Percentiles rank a stretch among this genome's conserved stretches.
Conservation (phyloP, 2,888 invertebrate genomes). For the Gymnocheta viridis region DNA sequence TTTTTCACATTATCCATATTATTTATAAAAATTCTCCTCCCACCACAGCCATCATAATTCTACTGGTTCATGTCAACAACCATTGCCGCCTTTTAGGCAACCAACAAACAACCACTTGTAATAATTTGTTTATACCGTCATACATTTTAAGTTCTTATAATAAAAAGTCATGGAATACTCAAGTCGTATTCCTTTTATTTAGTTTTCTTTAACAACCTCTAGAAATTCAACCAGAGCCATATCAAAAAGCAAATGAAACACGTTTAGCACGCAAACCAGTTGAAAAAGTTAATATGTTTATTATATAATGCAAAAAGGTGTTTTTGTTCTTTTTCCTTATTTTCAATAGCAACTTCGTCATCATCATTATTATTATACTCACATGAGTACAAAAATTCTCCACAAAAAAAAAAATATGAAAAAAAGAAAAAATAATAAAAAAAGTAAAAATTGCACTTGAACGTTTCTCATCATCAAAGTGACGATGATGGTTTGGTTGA, state of each 20-base stretch:
- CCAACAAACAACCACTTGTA: conserved; percentile 15
- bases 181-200: neutral
- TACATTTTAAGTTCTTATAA: neutral
- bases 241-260: conserved; percentile 9
- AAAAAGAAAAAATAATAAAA: neutral
- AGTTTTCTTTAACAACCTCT: neutral
- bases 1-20: no score
- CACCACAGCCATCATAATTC: neutral
- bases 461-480: conserved; percentile 30
- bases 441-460: conserved; percentile 22
- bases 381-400: conserved; percentile 6
- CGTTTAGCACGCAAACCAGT: conserved; percentile 46
- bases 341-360: conserved; percentile 27
- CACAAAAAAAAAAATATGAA: no score
- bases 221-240: neutral
- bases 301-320: conserved; percentile 47
- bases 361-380: conserved; percentile 37
- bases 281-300: conserved; percentile 56
- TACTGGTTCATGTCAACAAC: neutral
- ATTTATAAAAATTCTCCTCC: neutral
- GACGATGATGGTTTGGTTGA: conserved; percentile 17
- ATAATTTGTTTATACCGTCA: conserved; percentile 45
- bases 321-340: neutral
- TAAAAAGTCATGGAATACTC: conserved; percentile 29
- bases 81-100: neutral